A percentile compares a stretch with the other conserved stretches of the same genome.
phyloP scores from a whole-genome alignment of 2,797 vertebrate genomes.

The Austrolebias charrua region DNA sequence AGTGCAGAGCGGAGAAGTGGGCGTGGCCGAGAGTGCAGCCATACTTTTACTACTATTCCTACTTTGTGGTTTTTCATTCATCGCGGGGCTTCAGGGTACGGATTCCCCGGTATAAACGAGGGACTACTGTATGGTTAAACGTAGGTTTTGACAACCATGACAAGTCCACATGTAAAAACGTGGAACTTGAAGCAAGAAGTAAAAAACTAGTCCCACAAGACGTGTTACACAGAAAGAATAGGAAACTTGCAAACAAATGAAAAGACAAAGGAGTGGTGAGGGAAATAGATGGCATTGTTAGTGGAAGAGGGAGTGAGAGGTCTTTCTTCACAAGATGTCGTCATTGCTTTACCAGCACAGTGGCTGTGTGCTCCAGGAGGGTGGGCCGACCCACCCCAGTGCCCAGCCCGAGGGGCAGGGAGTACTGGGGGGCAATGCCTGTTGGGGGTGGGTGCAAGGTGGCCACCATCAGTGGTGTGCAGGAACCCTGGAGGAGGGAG shows the following conservation, averaged over 20 bases:
- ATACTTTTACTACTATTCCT: too few species aligned
- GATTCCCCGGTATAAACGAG: too few species aligned
- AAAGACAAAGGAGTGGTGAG: slow-evolving; percentile 15
- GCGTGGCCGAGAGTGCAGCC: too few species aligned
- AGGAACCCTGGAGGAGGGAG: slow-evolving; percentile 96
- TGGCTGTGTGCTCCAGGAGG: slow-evolving; percentile 98
- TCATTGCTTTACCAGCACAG: slow-evolving; percentile 95
- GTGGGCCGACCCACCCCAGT: slow-evolving; percentile 93
- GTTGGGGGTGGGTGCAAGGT: slow-evolving; percentile 98
- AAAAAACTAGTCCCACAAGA: slow-evolving; percentile 21
- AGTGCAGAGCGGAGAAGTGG: too few species aligned
- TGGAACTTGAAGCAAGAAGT: slow-evolving; percentile 15
- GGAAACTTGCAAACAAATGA: slow-evolving; percentile 42
- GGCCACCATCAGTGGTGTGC: slow-evolving; percentile 99
- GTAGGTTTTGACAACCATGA: slow-evolving; percentile 33
- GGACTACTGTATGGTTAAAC: background rate
- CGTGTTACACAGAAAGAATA: slow-evolving; percentile 17
- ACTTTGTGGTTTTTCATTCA: too few species aligned
- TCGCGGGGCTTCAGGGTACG: too few species aligned
- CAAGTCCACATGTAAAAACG: slow-evolving; percentile 7
- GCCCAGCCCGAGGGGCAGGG: slow-evolving; percentile 96
- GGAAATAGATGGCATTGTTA: slow-evolving; percentile 57
- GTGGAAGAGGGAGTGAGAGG: slow-evolving; percentile 44
- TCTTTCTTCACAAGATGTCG: slow-evolving; percentile 48
- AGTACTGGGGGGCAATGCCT: slow-evolving; percentile 96